A percentile compares a stretch with the other conserved stretches of the same genome.
These are phyloP conservation scores for Stenolophus ochropezus DNA, from an alignment of 2,888 invertebrate species.

Conservation along the genomic window DNA sequence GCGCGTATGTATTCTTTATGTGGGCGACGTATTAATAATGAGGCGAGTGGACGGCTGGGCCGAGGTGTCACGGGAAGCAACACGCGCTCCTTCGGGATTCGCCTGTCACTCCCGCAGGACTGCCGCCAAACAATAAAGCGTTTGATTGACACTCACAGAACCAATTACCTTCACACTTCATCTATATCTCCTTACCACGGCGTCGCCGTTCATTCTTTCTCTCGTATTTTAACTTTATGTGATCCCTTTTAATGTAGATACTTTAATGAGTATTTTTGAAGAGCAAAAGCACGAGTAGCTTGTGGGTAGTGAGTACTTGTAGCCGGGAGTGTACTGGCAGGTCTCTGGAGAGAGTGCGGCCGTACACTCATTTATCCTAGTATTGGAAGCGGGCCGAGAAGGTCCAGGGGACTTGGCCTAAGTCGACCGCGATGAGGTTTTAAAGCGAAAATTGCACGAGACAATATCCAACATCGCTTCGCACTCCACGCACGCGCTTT, in stretches of 20 bases:
- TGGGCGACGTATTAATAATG: constrained; percentile 53
- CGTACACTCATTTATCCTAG: constrained; percentile 51
- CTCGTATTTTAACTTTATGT: not conserved
- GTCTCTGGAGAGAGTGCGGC: constrained; percentile 20
- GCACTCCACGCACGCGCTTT: constrained; percentile 30
- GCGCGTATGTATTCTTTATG: constrained; percentile 8
- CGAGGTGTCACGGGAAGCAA: constrained; percentile 61
- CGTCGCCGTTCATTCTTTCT: not conserved
- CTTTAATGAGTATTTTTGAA: not conserved
- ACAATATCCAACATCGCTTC: constrained; percentile 33
- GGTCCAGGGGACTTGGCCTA: constrained; percentile 38
- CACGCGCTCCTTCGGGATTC: constrained; percentile 56
- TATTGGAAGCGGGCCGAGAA: constrained; percentile 38
- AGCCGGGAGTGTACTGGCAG: not conserved
- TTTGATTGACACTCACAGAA: constrained; percentile 57
- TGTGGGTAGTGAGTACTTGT: not conserved
- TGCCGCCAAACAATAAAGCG: constrained; percentile 60
- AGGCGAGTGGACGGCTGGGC: constrained; percentile 55
- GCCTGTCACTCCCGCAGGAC: constrained; percentile 67
- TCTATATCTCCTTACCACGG: constrained; percentile 50
- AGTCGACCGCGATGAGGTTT: constrained; percentile 48
- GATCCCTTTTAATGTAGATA: too few relatives aligned
- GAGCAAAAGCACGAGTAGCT: not conserved
- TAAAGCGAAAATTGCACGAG: constrained; percentile 48
- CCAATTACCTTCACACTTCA: constrained; percentile 59